phyloP scores from a whole-genome alignment of 2,113 vertebrate genomes.

The Caranx melampygus region DNA sequence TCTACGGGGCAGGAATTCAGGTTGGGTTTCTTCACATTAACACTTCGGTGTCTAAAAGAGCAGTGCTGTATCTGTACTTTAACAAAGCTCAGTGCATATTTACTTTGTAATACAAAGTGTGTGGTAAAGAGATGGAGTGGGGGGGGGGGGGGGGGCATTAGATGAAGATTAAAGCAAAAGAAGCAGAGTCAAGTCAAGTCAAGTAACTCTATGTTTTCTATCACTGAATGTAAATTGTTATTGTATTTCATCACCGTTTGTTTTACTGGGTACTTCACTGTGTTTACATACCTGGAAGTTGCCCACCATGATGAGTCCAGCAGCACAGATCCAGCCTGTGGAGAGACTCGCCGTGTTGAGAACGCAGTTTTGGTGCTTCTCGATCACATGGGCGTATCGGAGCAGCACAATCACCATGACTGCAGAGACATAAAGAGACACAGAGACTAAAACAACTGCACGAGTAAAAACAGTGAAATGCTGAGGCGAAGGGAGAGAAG shows the following conservation, averaged over 20 bases:
- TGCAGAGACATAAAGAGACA: constrained; percentile 47
- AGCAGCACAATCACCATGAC: constrained; percentile 90
- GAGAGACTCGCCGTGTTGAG: constrained; percentile 90
- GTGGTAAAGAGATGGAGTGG: fast-evolving
- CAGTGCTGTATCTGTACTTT: neutral
- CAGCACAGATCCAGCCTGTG: constrained; percentile 89
- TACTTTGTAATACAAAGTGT: neutral
- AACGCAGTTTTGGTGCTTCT: constrained; percentile 87
- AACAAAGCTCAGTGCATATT: neutral
- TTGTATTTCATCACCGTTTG: neutral
- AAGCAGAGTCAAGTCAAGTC: neutral
- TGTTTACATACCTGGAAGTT: constrained; percentile 88
- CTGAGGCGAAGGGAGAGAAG: neutral
- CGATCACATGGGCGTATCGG: constrained; percentile 89
- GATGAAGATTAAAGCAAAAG: neutral
- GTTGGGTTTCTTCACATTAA: constrained; percentile 19
- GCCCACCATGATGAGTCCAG: constrained; percentile 91
- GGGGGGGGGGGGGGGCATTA: neutral
- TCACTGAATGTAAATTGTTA: neutral
- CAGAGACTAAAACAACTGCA: neutral
- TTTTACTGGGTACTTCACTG: neutral
- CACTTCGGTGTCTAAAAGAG: neutral
- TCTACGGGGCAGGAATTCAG: constrained; percentile 41
- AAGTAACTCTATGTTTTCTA: neutral
- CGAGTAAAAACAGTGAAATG: neutral